These are phyloP conservation scores for Globodera ellingtonae DNA, from an alignment of 1,140 invertebrate species.

Conservation along the genomic window DNA sequence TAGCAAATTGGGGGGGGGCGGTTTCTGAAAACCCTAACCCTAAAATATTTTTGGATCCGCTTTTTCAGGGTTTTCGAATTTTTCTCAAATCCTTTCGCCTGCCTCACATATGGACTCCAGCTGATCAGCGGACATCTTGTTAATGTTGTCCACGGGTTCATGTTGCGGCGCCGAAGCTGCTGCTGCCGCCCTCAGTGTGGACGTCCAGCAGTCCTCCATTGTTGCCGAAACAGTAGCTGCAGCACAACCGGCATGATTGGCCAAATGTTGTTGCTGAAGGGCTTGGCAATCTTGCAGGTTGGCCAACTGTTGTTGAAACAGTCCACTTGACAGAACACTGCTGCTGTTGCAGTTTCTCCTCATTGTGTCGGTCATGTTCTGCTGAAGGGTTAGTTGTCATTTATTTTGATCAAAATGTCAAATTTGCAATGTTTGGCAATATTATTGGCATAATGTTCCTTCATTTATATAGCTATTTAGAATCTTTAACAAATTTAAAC, in stretches of 20 bases:
- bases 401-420: no score
- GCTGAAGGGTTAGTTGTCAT: no score
- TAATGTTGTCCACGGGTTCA: no score
- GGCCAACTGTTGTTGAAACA: not conserved
- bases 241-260: not conserved
- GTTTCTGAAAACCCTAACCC: not conserved
- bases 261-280: not conserved
- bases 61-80: not conserved
- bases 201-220: not conserved
- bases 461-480: no score
- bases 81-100: not conserved
- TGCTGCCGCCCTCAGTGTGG: not conserved
- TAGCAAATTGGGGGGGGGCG: not conserved
- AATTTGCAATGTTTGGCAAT: no score
- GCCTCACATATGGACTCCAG: not conserved
- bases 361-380: not conserved
- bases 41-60: not conserved
- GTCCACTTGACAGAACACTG: not conserved
- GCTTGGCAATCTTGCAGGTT: not conserved
- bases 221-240: not conserved
- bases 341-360: not conserved
- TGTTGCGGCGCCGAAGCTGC: no score
- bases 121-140: not conserved
- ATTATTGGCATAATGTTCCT: no score
- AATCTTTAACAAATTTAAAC: no score